Conservation (phyloP, 2,797 vertebrate genomes). For the Melanotaenia boesemani region DNA sequence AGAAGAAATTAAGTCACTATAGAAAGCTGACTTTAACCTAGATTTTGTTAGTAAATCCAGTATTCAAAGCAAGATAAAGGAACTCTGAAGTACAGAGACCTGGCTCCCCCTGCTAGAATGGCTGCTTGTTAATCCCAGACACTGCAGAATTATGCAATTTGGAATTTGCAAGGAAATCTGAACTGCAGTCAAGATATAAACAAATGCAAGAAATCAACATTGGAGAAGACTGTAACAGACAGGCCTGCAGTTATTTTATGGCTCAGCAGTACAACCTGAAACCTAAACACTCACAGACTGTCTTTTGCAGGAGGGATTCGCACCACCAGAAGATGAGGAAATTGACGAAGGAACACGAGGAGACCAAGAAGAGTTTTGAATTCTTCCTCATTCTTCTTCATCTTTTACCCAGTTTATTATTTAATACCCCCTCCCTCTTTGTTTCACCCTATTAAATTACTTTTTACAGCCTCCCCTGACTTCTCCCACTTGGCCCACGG, state of each 20-base stretch:
- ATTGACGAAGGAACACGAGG: constrained; percentile 86
- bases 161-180: neutral
- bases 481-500: constrained; percentile 32
- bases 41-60: neutral
- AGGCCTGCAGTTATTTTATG: neutral
- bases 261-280: neutral
- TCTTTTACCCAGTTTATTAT: constrained; percentile 44
- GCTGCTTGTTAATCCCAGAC: neutral
- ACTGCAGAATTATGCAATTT: constrained; percentile 1
- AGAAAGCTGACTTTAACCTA: neutral
- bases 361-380: constrained; percentile 93
- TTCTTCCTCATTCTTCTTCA: constrained; percentile 16
- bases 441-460: constrained; percentile 18
- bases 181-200: constrained; percentile 2
- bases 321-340: constrained; percentile 92
- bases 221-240: neutral
- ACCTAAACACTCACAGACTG: constrained; percentile 23
- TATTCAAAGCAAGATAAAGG: neutral
- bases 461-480: constrained; percentile 29
- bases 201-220: neutral
- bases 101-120: neutral
- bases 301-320: constrained; percentile 90
- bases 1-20: neutral
- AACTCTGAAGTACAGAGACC: neutral
- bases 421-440: constrained; percentile 24